A percentile compares a stretch with the other conserved stretches of the same genome.
These are phyloP conservation scores for Thinocorus orbignyianus DNA, from an alignment of 2,113 vertebrate species.

Conservation along the genomic window DNA sequence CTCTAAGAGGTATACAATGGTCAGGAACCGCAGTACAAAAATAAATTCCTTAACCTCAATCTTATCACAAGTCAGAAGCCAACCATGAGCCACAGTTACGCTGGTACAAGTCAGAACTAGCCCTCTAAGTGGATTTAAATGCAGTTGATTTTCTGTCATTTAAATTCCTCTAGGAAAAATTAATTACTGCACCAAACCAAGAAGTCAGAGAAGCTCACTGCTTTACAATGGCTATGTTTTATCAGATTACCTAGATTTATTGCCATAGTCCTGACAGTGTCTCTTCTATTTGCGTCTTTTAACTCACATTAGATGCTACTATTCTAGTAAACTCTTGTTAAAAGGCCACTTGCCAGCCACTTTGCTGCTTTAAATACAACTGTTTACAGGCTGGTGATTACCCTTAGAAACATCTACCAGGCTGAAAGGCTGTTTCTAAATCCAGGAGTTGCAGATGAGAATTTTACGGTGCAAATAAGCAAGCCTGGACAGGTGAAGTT, in stretches of 20 bases:
- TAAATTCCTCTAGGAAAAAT: not conserved
- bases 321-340: not conserved
- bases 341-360: not conserved
- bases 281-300: not conserved
- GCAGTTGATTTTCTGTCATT: not conserved
- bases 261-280: not conserved
- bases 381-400: not conserved
- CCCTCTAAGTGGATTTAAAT: not conserved
- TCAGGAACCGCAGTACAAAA: not conserved
- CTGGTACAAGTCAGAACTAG: not conserved
- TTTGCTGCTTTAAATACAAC: not conserved
- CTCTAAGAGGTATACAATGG: not conserved
- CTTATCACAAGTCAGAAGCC: not conserved
- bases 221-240: not conserved
- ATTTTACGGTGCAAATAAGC: not conserved
- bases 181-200: not conserved
- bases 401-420: not conserved
- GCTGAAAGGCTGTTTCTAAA: not conserved
- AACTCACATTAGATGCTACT: not conserved
- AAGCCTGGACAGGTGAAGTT: not conserved
- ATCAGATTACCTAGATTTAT: not conserved
- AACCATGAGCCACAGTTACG: not conserved
- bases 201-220: not conserved
- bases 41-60: not conserved
- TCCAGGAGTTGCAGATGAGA: not conserved